Base-by-base conservation (phyloP, 2,888 invertebrate species). In the Monoplex corrugatus region DNA sequence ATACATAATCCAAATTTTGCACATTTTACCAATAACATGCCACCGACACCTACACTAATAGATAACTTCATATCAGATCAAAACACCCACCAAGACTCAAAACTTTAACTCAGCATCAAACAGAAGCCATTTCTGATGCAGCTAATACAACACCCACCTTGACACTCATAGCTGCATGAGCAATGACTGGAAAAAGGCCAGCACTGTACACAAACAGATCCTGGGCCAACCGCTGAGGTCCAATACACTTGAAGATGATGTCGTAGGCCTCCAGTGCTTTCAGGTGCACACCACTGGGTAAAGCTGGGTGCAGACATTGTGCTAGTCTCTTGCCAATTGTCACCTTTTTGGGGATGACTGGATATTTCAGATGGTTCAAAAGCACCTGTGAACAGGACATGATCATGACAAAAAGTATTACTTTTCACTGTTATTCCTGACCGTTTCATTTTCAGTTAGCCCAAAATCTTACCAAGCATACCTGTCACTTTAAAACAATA, bases 221-320 rank as follows among this genome's bases (percentile, higher is more conserved):
- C 93, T 98, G 97, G 88, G 98, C 97, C 89, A 98, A 96, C 35
- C 96, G 97, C 95, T 97, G 97, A 86, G 98, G 97, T 90, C 98
- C 98, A 96, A 98, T 98, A 94, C 98, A 98, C 95, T 98, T 98
- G 96, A 98, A 98, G 95, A 98, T 98, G 92, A 98, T 97, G 95
- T 98, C 98, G 96, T 98, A 98, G 0, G 98, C 98, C 96, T 98
- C 98, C 92, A 98, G 96, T 40, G 98, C 98, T 96, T 98, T 98
- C 91, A 98, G 96, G 96, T 98, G 98, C 44, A 98, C 98, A 63
- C 98, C 98, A 88, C 98, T 98, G 40, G 98, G 98, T 92, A 98
- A 96, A 35, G 98, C 98, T 63, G 98, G 98, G 96, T 99, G 98
- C 97, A 98, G 98, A 95, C 98, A 99, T 97, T 98, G 98, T 84